A percentile compares a stretch with the other conserved stretches of the same genome.
Evolutionary conservation across 2,797 vertebrate genomes (phyloP).

Genomic region (Gastrophryne carolinensis): DNA sequence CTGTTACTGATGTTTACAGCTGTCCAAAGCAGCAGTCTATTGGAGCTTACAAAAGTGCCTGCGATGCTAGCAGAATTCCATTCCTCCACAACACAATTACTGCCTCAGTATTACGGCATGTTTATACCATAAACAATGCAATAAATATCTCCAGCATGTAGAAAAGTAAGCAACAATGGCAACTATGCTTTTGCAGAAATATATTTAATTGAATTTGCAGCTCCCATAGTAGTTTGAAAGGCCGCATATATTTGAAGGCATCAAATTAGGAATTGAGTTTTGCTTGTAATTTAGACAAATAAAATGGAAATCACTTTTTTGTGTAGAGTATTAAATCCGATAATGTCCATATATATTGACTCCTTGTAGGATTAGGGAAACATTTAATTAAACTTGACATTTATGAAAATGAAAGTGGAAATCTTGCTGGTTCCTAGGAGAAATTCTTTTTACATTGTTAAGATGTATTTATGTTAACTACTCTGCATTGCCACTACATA

Average conservation of each 20-base stretch:
- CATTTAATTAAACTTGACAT: too few species aligned
- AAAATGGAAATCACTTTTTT: too few species aligned
- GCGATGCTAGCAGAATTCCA: not conserved
- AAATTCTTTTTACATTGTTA: too few species aligned
- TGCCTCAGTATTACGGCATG: not conserved
- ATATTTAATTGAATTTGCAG: not conserved
- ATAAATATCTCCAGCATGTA: not conserved
- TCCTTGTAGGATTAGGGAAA: too few species aligned
- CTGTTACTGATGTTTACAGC: conserved; percentile 21
- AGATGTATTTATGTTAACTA: too few species aligned
- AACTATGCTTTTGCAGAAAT: not conserved
- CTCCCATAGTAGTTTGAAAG: not conserved
- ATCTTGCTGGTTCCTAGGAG: too few species aligned
- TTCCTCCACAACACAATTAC: not conserved
- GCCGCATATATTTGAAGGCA: not conserved
- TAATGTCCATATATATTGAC: too few species aligned
- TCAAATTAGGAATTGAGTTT: not conserved
- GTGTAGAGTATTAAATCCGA: too few species aligned
- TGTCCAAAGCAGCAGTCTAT: conserved; percentile 30
- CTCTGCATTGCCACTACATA: too few species aligned
- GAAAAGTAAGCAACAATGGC: not conserved
- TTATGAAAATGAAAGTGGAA: too few species aligned
- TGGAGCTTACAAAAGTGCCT: not conserved
- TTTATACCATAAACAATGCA: not conserved
- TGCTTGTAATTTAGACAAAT: too few species aligned